phyloP scores from a whole-genome alignment of 2,888 invertebrate genomes.

The Chrysopilus asiliformis region DNA sequence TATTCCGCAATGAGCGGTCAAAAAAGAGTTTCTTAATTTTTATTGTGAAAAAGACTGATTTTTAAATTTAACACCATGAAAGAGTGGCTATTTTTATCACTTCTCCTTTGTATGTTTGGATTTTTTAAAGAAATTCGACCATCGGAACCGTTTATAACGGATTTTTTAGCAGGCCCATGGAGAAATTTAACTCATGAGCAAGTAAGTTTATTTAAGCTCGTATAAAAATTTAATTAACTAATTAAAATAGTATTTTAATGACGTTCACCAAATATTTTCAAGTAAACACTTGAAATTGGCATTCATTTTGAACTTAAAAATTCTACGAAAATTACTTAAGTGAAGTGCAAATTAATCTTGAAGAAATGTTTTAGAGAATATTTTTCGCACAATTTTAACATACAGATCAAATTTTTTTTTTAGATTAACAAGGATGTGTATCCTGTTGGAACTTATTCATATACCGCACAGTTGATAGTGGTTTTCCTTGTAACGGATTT shows the following conservation, averaged over 20 bases:
- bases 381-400: too few relatives aligned
- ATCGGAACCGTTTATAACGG: slow-evolving; percentile 72
- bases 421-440: slow-evolving; percentile 69
- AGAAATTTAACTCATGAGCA: slow-evolving; percentile 53
- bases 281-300: neutral
- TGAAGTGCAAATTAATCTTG: too few relatives aligned
- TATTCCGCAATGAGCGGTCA: too few relatives aligned
- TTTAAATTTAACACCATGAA: slow-evolving; percentile 21
- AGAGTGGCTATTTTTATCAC: slow-evolving; percentile 55
- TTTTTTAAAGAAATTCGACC: slow-evolving; percentile 75
- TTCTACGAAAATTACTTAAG: too few relatives aligned
- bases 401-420: slow-evolving; percentile 6
- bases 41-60: too few relatives aligned
- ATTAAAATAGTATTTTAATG: neutral
- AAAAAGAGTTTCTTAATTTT: too few relatives aligned
- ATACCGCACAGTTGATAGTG: slow-evolving; percentile 57
- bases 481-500: slow-evolving; percentile 78
- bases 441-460: slow-evolving; percentile 77
- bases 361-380: too few relatives aligned
- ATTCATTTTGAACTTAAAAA: too few relatives aligned
- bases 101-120: slow-evolving; percentile 64
- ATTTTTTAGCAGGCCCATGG: slow-evolving; percentile 62
- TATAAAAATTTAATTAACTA: neutral
- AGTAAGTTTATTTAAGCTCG: slow-evolving; percentile 16
- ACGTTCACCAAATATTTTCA: neutral